Base-by-base conservation (phyloP, 2,797 vertebrate species). In the Eulemur rubriventer region DNA sequence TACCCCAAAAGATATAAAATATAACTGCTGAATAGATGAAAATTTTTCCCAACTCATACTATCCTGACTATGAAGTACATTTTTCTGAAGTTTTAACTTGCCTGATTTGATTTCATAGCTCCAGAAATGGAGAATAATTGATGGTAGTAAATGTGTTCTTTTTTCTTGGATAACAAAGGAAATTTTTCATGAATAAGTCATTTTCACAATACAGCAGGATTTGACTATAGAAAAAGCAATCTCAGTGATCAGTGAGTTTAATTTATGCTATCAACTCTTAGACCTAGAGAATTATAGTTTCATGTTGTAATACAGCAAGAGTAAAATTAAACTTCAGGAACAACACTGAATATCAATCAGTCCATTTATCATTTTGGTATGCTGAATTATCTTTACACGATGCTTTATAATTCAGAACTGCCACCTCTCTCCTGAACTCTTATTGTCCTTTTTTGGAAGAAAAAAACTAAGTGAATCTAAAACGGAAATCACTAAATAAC, bases 311-410 rank as follows among this genome's bases (percentile, higher is more conserved):
- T 76, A 90, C 38, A 67, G 38, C n/a, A 89, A 95, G 20, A 91
- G 69, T 96, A 97, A 96, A 95, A 96, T 96, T 95, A 97, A 96
- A 96, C 75, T 94, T 82, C 30, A 93, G 96, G 84, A 97, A 63
- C 41, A 93, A 79, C 76, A 89, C 20, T 97, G 90, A 46, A 46
- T 63, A 97, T 94, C 95, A 95, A 97, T 96, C 88, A 89, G 92
- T 80, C 10, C 87, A 95, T 81, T 92, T 76, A 72, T 95, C 69
- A 97, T 96, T 97, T 97, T 86, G 73, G n/a, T 73, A 24, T 94
- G 94, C 87, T 96, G 81, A 95, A 95, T 94, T 84, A 87, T 97
- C 92, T 91, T 81, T 93, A 86, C 33, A 89, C 4, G 43, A 75
- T 72, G 48, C 18, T 94, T 97, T 96, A 2, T 75, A 94, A 93